Evolutionary conservation across 2,113 vertebrate species (phyloP).

Genomic region (Colaptes auratus): DNA sequence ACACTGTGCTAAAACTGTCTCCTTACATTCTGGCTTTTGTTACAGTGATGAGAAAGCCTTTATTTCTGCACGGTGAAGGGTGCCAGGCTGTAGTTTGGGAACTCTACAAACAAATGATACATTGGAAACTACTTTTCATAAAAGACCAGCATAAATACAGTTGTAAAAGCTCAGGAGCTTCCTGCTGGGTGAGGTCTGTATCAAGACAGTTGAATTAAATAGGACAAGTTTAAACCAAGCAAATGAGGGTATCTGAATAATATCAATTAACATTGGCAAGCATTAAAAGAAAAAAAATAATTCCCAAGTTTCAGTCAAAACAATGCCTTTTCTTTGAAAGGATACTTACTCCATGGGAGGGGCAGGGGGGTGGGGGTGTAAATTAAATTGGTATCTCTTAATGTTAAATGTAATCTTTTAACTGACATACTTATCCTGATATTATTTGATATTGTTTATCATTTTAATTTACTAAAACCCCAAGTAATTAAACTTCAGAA

Average conservation of each 20-base stretch:
- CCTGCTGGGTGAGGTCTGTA: not conserved
- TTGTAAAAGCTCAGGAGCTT: not conserved
- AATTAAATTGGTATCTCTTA: not conserved
- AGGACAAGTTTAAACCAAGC: not conserved
- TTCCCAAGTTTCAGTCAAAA: not conserved
- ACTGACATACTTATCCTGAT: not conserved
- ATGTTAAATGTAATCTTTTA: not conserved
- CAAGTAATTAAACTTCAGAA: conserved; percentile 35
- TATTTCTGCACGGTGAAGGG: not conserved
- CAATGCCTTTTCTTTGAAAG: not conserved
- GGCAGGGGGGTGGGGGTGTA: not conserved
- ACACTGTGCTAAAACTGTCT: not conserved
- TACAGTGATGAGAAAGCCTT: not conserved
- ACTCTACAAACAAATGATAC: not conserved
- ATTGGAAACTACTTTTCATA: not conserved
- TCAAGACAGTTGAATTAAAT: conserved; percentile 16
- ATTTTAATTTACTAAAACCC: conserved; percentile 50
- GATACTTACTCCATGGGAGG: not conserved
- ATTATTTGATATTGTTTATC: conserved; percentile 32
- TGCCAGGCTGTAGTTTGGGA: not conserved
- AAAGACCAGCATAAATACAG: conserved; percentile 12
- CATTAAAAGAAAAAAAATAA: not conserved
- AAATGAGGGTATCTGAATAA: not conserved
- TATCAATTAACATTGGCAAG: not conserved
- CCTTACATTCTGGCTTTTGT: not conserved